Conservation (phyloP, 2,888 invertebrate species). For the Aelia acuminata region DNA sequence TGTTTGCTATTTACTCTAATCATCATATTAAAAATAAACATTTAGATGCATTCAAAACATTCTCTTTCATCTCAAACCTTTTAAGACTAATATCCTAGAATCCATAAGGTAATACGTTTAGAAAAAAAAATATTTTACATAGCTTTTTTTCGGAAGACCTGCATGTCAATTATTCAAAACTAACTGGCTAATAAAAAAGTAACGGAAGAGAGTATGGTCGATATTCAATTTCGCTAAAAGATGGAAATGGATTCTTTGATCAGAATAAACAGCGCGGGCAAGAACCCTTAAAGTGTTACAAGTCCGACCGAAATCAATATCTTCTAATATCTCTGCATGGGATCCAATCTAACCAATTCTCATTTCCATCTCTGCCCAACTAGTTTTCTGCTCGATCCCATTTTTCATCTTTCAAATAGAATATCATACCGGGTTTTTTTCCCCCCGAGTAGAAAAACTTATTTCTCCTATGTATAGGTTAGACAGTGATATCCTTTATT, state of each 20-base stretch:
- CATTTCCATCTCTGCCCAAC: conserved; percentile 39
- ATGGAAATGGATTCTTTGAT: conserved; percentile 47
- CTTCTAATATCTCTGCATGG: conserved; percentile 34
- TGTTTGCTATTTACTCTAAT: too few species aligned
- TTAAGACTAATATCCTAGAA: not conserved
- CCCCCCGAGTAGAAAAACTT: not conserved
- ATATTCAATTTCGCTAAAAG: conserved; percentile 47
- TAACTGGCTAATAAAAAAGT: conserved; percentile 26
- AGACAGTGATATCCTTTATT: not conserved
- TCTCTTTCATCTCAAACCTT: not conserved
- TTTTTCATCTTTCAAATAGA: conserved; percentile 37
- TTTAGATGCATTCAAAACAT: too few species aligned
- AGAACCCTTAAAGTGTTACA: conserved; percentile 40
- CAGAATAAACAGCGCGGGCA: conserved; percentile 43
- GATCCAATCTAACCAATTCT: conserved; percentile 38
- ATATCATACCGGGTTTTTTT: conserved; percentile 25
- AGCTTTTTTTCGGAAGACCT: not conserved
- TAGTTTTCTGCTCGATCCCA: conserved; percentile 24
- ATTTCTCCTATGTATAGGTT: not conserved
- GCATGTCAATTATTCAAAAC: conserved; percentile 12
- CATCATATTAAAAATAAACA: too few species aligned
- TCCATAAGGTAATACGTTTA: not conserved
- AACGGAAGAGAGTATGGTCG: conserved; percentile 17
- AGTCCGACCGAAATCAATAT: conserved; percentile 36
- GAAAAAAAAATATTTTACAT: too few species aligned